Evolutionary conservation across 1,140 invertebrate genomes (phyloP).

Genomic region (Zelostemma sp.): DNA sequence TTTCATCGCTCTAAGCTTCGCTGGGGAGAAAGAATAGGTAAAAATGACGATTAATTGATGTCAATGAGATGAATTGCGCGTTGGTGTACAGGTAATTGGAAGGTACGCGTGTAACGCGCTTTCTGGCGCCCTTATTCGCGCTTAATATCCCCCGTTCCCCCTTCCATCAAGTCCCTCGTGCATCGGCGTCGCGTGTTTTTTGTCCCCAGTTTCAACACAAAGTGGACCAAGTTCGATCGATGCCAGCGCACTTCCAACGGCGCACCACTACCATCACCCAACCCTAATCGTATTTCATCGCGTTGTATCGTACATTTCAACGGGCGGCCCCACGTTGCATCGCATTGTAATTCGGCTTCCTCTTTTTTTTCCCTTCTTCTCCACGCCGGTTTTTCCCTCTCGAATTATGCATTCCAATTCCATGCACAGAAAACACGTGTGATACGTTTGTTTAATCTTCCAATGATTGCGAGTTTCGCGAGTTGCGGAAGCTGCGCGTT

Average conservation of each 20-base stretch:
- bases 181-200: conserved; percentile 47
- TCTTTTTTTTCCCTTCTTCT: conserved; percentile 23
- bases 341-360: conserved; percentile 45
- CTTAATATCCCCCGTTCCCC: conserved; percentile 7
- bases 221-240: conserved; percentile 51
- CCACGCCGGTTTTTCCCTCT: conserved; percentile 25
- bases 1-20: background rate
- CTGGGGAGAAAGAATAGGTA: background rate
- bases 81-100: conserved; percentile 41
- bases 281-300: conserved; percentile 51
- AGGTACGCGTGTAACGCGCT: conserved; percentile 40
- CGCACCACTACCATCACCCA: conserved; percentile 14
- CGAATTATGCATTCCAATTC: conserved; percentile 20
- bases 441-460: conserved; percentile 2
- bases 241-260: conserved; percentile 39
- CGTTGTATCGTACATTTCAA: conserved; percentile 46
- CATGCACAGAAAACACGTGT: conserved; percentile 9
- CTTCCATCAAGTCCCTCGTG: conserved; percentile 33
- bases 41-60: conserved; percentile 25
- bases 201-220: conserved; percentile 42
- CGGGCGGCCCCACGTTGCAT: conserved; percentile 43
- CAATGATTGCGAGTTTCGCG: background rate
- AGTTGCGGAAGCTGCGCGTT: background rate
- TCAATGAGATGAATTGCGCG: conserved; percentile 41
- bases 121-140: conserved; percentile 16